Percentiles rank a stretch among this genome's conserved stretches.
phyloP scores from a whole-genome alignment of 2,888 invertebrate species.

The Gandaritis pyraliata region DNA sequence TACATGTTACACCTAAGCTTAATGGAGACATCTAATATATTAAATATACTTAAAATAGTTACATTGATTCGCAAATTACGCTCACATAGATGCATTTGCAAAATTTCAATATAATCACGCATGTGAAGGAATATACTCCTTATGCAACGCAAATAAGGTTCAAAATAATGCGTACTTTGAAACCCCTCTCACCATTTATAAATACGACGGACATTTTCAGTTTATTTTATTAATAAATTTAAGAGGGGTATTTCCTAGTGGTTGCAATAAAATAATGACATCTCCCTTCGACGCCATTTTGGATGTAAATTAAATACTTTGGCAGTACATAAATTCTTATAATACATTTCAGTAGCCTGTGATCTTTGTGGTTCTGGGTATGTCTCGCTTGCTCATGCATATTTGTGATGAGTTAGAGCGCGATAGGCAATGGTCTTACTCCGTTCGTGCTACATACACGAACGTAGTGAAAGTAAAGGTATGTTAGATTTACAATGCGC shows the following conservation, averaged over 20 bases:
- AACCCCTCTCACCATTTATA: conserved; percentile 9
- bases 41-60: conserved; percentile 80
- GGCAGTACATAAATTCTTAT: neutral
- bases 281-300: neutral
- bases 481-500: no score
- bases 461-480: no score
- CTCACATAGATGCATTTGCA: conserved; percentile 56
- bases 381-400: no score
- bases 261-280: conserved; percentile 14
- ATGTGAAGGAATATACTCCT: conserved; percentile 41
- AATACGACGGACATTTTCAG: conserved; percentile 12
- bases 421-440: no score
- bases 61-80: conserved; percentile 62
- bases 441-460: no score
- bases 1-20: conserved; percentile 75
- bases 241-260: neutral
- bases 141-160: conserved; percentile 38
- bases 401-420: no score
- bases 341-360: neutral
- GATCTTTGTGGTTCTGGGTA: no score
- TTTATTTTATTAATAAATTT: neutral
- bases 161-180: neutral
- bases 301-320: conserved; percentile 5
- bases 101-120: conserved; percentile 42
- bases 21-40: conserved; percentile 80